Percentiles rank a stretch among this genome's conserved stretches.
These are phyloP conservation scores for Benthosema pterotum DNA, from an alignment of 2,797 vertebrate genomes.

Conservation along the genomic window DNA sequence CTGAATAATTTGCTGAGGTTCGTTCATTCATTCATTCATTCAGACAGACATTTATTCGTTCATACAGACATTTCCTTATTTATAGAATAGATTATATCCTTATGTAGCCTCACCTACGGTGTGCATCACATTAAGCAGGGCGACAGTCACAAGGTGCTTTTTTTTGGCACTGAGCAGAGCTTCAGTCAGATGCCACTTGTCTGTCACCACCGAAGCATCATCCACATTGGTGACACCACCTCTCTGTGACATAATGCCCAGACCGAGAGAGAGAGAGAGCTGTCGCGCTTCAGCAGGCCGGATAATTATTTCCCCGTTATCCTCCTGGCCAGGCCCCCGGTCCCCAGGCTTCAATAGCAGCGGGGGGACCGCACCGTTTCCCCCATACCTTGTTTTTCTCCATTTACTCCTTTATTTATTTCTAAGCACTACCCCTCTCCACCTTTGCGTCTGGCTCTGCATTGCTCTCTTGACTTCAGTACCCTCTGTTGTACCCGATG, in stretches of 20 bases:
- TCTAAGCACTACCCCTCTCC: conserved; percentile 55
- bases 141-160: conserved; percentile 31
- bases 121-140: conserved; percentile 38
- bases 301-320: conserved; percentile 89
- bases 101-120: conserved; percentile 25
- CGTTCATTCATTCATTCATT: too few relatives aligned
- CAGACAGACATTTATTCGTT: too few relatives aligned
- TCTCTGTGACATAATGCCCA: conserved; percentile 80
- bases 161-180: conserved; percentile 58
- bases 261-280: conserved; percentile 69
- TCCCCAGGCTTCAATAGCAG: conserved; percentile 79
- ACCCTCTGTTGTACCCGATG: conserved; percentile 34
- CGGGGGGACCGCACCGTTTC: conserved; percentile 64
- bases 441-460: conserved; percentile 69
- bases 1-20: too few relatives aligned
- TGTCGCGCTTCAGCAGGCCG: conserved; percentile 85
- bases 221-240: conserved; percentile 71
- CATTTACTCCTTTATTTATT: conserved; percentile 52
- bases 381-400: conserved; percentile 61
- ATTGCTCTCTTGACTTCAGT: conserved; percentile 61
- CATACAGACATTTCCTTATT: too few relatives aligned
- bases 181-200: conserved; percentile 69
- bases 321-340: conserved; percentile 78
- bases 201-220: conserved; percentile 71
- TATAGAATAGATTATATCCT: too few relatives aligned